These are phyloP conservation scores for Strigamia maritima DNA, from an alignment of 2,888 invertebrate species.

Conservation along the genomic window DNA sequence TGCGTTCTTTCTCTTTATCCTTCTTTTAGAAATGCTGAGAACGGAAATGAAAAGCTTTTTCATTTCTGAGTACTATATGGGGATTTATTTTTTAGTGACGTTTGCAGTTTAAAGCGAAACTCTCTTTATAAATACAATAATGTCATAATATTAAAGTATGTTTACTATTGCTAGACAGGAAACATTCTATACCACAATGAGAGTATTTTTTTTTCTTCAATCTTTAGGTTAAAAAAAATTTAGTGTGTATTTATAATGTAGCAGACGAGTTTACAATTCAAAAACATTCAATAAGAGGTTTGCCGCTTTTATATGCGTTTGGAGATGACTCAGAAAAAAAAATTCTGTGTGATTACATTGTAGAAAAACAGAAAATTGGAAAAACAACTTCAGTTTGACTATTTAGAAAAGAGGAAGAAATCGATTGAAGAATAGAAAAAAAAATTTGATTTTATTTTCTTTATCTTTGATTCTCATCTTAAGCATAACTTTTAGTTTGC, in stretches of 20 bases:
- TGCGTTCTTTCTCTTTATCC: not conserved
- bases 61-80: not conserved
- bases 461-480: no score
- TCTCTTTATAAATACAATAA: no score
- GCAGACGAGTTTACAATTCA: not conserved
- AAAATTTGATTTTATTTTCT: no score
- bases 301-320: no score
- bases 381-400: not conserved
- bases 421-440: no score
- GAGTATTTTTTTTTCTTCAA: not conserved
- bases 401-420: not conserved
- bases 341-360: not conserved
- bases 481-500: no score
- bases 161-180: no score
- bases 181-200: not conserved
- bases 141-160: not conserved
- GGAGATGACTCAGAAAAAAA: not conserved
- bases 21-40: not conserved
- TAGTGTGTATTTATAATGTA: not conserved
- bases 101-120: not conserved
- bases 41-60: slow-evolving; percentile 20
- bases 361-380: not conserved
- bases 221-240: no score
- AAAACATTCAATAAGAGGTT: not conserved
- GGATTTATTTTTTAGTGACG: not conserved